These are phyloP conservation scores for Athripsodes cinereus DNA, from an alignment of 2,888 invertebrate species.

Conservation along the genomic window DNA sequence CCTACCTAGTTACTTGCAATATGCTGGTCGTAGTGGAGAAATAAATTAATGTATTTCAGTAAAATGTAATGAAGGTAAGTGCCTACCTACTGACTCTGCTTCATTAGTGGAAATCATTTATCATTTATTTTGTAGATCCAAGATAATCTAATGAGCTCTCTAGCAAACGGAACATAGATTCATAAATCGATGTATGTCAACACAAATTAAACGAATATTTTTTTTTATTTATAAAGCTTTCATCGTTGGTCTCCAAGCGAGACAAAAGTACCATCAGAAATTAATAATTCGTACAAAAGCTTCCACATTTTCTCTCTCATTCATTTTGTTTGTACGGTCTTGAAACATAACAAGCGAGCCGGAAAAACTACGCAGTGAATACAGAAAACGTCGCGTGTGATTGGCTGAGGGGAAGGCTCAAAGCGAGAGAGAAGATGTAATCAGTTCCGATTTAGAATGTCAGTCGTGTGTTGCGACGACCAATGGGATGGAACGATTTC, in stretches of 20 bases:
- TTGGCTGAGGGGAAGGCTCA: constrained; percentile 19
- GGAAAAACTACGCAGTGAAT: constrained; percentile 12
- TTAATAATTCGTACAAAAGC: constrained; percentile 17
- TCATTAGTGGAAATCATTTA: constrained; percentile 7
- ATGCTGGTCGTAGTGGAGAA: too few species aligned
- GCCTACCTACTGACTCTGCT: background rate
- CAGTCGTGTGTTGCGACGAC: constrained; percentile 25
- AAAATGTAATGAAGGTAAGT: background rate
- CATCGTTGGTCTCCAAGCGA: constrained; percentile 17
- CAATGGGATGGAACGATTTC: constrained; percentile 25
- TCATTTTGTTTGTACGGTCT: constrained; percentile 6
- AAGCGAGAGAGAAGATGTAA: constrained; percentile 15
- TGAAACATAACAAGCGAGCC: background rate
- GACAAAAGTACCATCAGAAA: constrained; percentile 15
- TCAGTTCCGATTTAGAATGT: constrained; percentile 12
- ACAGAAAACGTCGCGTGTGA: constrained; percentile 5
- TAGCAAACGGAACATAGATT: constrained; percentile 3
- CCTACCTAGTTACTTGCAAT: too few species aligned
- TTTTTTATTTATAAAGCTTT: constrained; percentile 10
- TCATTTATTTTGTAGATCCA: constrained; percentile 9
- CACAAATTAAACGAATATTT: constrained; percentile 17
- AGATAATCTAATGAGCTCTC: constrained; percentile 6
- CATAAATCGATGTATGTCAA: constrained; percentile 22
- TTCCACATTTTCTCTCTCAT: constrained; percentile 9
- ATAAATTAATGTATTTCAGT: too few species aligned